Conservation (phyloP, 2,888 invertebrate species). For the Apocheima hispidaria region DNA sequence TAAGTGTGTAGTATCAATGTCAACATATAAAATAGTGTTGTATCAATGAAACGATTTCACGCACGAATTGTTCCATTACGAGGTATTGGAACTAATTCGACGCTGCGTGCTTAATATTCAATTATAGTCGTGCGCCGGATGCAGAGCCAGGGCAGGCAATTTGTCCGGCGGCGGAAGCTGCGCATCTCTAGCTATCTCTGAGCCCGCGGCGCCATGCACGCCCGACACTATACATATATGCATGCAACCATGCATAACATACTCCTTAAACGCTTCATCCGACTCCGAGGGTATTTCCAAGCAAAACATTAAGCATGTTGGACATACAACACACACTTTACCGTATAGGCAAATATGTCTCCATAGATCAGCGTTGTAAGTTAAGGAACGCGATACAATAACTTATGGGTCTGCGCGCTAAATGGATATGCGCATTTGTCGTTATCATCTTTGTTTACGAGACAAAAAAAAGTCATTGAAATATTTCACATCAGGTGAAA, state of each 20-base stretch:
- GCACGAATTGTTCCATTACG: constrained; percentile 45
- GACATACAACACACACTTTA: background rate
- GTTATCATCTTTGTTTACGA: constrained; percentile 58
- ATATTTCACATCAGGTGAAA: constrained; percentile 73
- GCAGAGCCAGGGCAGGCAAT: constrained; percentile 60
- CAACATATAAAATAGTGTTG: constrained; percentile 4
- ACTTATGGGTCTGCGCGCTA: constrained; percentile 9
- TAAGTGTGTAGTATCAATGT: background rate
- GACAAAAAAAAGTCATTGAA: constrained; percentile 65
- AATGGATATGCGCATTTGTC: constrained; percentile 37
- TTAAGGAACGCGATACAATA: constrained; percentile 10
- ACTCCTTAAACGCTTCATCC: constrained; percentile 11
- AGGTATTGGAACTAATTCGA: constrained; percentile 52
- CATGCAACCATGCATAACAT: constrained; percentile 44
- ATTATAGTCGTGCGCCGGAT: constrained; percentile 66
- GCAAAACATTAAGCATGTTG: constrained; percentile 7
- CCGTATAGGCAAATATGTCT: constrained; percentile 1
- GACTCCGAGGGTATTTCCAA: constrained; percentile 1
- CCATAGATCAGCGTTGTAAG: constrained; percentile 15
- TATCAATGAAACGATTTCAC: constrained; percentile 48
- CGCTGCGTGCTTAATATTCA: constrained; percentile 61
- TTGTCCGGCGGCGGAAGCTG: constrained; percentile 73
- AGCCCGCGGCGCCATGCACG: constrained; percentile 49
- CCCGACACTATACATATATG: constrained; percentile 42
- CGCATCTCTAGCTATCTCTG: constrained; percentile 69